Conservation (phyloP, 2,888 invertebrate species). For the Tuta absoluta region DNA sequence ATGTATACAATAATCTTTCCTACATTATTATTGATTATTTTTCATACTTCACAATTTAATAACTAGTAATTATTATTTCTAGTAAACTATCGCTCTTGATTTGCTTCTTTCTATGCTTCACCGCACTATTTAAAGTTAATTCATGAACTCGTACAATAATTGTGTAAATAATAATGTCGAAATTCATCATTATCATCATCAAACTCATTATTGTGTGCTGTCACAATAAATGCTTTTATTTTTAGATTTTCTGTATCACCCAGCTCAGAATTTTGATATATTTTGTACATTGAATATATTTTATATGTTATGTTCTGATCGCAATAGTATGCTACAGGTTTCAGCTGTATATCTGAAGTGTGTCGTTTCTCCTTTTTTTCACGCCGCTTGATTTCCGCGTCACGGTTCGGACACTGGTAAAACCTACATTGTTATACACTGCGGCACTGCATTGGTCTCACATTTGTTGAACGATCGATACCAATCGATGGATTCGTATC, state of each 20-base stretch:
- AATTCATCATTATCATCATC: constrained; percentile 38
- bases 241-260: not conserved
- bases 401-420: constrained; percentile 80
- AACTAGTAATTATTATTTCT: not conserved
- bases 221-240: constrained; percentile 37
- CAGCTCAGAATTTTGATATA: not conserved
- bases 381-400: constrained; percentile 79
- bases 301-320: constrained; percentile 40
- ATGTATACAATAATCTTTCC: no score
- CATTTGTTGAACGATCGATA: constrained; percentile 31
- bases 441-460: constrained; percentile 51
- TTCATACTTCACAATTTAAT: not conserved
- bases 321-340: constrained; percentile 51
- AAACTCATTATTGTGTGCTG: constrained; percentile 39
- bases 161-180: constrained; percentile 36
- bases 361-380: constrained; percentile 79
- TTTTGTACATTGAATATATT: not conserved
- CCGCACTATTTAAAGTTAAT: constrained; percentile 46
- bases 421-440: constrained; percentile 66
- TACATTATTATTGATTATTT: not conserved
- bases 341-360: constrained; percentile 71
- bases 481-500: constrained; percentile 34
- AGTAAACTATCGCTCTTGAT: constrained; percentile 52
- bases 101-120: constrained; percentile 65
- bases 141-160: constrained; percentile 27